Evolutionary conservation across 2,797 vertebrate genomes (phyloP).

Genomic region (Gymnopithys bicolor): DNA sequence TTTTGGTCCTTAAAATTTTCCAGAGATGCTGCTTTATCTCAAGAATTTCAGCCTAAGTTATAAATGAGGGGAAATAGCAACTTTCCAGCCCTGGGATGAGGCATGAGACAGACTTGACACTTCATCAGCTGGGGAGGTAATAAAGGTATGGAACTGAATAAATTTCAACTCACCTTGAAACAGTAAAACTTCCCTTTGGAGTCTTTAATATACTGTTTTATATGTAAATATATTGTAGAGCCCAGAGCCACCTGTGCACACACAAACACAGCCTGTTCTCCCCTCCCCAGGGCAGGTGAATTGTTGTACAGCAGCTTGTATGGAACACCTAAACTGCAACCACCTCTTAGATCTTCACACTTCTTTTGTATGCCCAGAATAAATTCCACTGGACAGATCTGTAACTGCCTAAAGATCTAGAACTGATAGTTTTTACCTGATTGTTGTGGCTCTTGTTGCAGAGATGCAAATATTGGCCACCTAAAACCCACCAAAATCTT

Average conservation of each 20-base stretch:
- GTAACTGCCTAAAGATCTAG: background rate
- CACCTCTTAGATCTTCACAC: background rate
- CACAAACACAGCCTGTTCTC: background rate
- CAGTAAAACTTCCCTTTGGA: background rate
- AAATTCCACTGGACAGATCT: background rate
- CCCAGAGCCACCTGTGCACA: accelerated
- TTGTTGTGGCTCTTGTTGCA: background rate
- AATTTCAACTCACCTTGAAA: background rate
- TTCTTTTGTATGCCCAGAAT: background rate
- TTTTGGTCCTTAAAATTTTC: background rate
- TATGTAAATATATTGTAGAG: background rate
- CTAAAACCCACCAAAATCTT: background rate
- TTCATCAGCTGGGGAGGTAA: background rate
- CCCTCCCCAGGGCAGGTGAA: background rate
- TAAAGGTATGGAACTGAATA: background rate
- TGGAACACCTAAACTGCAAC: background rate
- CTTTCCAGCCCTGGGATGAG: background rate
- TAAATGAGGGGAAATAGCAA: accelerated
- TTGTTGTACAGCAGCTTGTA: background rate
- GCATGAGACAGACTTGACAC: background rate
- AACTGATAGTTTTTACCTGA: background rate
- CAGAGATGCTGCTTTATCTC: background rate
- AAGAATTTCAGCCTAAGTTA: background rate
- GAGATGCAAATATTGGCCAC: background rate
- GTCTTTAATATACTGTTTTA: background rate